These are phyloP conservation scores for Caenorhabditis sinica DNA, from an alignment of 2,888 invertebrate genomes.

Conservation along the genomic window DNA sequence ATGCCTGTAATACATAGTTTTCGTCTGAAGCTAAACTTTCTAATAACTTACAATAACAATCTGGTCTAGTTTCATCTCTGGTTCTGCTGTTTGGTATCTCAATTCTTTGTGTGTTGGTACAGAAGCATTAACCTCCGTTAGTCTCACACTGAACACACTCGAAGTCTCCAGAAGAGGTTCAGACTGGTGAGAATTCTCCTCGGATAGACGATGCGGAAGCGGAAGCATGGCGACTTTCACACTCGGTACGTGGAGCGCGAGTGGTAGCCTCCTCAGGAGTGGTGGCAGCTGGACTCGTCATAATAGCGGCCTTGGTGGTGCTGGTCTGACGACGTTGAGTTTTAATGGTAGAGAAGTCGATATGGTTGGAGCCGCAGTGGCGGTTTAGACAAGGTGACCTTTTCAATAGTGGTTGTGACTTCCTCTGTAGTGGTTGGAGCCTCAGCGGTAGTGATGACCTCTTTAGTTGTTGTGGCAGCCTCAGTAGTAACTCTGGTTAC, in stretches of 20 bases:
- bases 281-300: conserved; percentile 47
- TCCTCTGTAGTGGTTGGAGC: conserved; percentile 38
- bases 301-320: conserved; percentile 18
- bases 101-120: conserved; percentile 83
- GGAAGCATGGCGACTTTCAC: conserved; percentile 77
- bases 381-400: conserved; percentile 14
- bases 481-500: no score
- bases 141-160: conserved; percentile 84
- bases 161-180: conserved; percentile 84
- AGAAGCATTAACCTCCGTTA: conserved; percentile 85
- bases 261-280: conserved; percentile 23
- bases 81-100: conserved; percentile 82
- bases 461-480: conserved; percentile 55
- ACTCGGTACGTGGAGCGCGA: conserved; percentile 73
- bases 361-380: conserved; percentile 39
- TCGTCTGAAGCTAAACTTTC: neutral
- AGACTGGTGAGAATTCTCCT: conserved; percentile 85
- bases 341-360: conserved; percentile 31
- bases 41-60: conserved; percentile 79
- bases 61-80: conserved; percentile 74
- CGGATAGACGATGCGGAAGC: conserved; percentile 79
- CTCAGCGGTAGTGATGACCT: conserved; percentile 8
- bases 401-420: no score
- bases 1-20: conserved; percentile 70
- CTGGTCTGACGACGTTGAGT: conserved; percentile 32